Base-by-base conservation (phyloP, 2,113 vertebrate species). In the Tor tambroides region DNA sequence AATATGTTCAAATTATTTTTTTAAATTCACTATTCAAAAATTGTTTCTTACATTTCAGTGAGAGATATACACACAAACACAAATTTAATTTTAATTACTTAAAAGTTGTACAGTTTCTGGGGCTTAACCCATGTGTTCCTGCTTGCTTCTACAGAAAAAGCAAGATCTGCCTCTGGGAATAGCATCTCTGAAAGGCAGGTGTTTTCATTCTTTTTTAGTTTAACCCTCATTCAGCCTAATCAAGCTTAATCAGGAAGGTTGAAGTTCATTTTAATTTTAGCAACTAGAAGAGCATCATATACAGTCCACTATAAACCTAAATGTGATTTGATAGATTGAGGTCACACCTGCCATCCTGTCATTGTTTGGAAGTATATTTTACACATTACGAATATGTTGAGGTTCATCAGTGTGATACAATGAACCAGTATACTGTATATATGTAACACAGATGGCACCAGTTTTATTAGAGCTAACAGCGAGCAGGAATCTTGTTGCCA, bases 401-500 rank as follows among this genome's bases (percentile, higher is more conserved):
- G 17, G 78, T 38, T 59, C 10, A 21, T 21, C 35, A 88, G 63
- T 46, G 59, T 63, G 84, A 79, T 5, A 86, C 75, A 51, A 82
- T 78, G 85, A 91, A 84, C 83, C 2, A 59, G 46, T 51, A 54
- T 54, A 54, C 51, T 21, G 32, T 80, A 35, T 80, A 63, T 43
- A 43, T 81, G 41, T 78, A 32, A 17, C 88, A 84, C 77, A 93
- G 90, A 87, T 41, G 88, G 84, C 89, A 91, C 89, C 90, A 86
- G 90, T 91, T 94, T 93, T 91, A 93, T 94, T 95, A 90, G 92
- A 86, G 75, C 85, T 94, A 93, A 94, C 93, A 92, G 89, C 28
- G 41, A 56, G 56, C 35, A 26, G 90, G 93, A 90, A 91, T 94
- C 92, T 21, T 88, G 94, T 95, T 95, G 91, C 95, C 83, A 93